Evolutionary conservation across 2,888 invertebrate genomes (phyloP).

Genomic region (Heliothis peltigera): DNA sequence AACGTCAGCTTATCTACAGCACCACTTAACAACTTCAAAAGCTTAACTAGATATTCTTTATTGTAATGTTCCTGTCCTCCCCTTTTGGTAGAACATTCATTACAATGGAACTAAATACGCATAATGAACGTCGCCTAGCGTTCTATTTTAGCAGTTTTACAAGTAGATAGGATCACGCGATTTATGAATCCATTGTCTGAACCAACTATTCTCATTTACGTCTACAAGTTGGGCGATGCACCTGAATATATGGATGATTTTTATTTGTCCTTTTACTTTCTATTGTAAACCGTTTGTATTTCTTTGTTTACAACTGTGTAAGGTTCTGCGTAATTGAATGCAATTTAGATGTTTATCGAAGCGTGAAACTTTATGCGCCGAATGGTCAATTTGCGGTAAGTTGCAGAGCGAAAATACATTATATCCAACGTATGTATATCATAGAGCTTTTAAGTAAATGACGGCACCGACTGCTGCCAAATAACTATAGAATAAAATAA

Average conservation of each 20-base stretch:
- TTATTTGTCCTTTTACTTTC: conserved; percentile 60
- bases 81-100: conserved; percentile 77
- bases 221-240: conserved; percentile 68
- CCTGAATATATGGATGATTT: conserved; percentile 68
- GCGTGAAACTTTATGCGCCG: conserved; percentile 28
- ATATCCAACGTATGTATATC: conserved; percentile 20
- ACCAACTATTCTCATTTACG: conserved; percentile 82
- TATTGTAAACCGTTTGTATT: conserved; percentile 53
- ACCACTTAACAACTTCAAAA: conserved; percentile 43
- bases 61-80: conserved; percentile 64
- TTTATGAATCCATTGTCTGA: conserved; percentile 85
- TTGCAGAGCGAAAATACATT: conserved; percentile 10
- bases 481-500: conserved; percentile 70
- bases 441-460: conserved; percentile 49
- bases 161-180: conserved; percentile 79
- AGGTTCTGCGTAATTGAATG: conserved; percentile 48
- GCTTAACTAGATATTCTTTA: conserved; percentile 59
- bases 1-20: conserved; percentile 29
- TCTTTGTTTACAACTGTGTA: conserved; percentile 41
- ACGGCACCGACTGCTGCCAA: conserved; percentile 52
- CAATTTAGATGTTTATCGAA: conserved; percentile 51
- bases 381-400: conserved; percentile 16
- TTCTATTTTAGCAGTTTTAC: conserved; percentile 81
- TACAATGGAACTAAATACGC: conserved; percentile 81
- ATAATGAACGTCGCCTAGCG: conserved; percentile 77